phyloP scores from a whole-genome alignment of 2,888 invertebrate species.

The Orgyia antiqua region DNA sequence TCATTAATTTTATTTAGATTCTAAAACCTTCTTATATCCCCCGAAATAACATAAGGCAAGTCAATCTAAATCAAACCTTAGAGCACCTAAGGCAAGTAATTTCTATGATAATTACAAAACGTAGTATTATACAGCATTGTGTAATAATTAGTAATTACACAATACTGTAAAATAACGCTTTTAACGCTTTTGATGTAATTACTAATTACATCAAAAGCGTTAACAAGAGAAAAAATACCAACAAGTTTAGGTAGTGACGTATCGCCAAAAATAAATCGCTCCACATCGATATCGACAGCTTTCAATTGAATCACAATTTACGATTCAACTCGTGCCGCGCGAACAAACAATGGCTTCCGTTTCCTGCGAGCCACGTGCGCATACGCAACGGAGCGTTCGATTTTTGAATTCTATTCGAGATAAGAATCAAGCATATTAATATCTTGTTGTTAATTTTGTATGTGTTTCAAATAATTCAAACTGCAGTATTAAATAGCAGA shows the following conservation, averaged over 20 bases:
- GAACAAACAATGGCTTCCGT: constrained; percentile 64
- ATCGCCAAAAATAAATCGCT: constrained; percentile 12
- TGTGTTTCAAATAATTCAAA: constrained; percentile 1
- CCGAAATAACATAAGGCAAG: too few relatives aligned
- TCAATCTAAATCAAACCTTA: too few relatives aligned
- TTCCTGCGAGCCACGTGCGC: constrained; percentile 60
- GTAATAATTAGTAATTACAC: too few relatives aligned
- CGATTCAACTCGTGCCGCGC: constrained; percentile 44
- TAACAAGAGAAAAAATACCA: too few relatives aligned
- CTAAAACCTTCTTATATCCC: too few relatives aligned
- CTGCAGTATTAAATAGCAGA: background rate
- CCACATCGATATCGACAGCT: constrained; percentile 26
- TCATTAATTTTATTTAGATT: too few relatives aligned
- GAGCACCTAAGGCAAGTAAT: too few relatives aligned
- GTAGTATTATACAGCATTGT: too few relatives aligned
- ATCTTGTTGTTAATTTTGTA: constrained; percentile 6
- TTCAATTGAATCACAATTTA: constrained; percentile 43
- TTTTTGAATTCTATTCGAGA: constrained; percentile 20
- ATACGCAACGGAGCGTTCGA: constrained; percentile 22
- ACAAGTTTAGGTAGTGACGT: constrained; percentile 17
- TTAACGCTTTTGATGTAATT: too few relatives aligned
- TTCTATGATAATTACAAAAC: too few relatives aligned
- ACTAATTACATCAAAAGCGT: too few relatives aligned
- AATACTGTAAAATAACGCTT: too few relatives aligned
- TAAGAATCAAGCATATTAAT: constrained; percentile 13